Conservation (phyloP, 2,888 invertebrate species). For the Phlogophora meticulosa region DNA sequence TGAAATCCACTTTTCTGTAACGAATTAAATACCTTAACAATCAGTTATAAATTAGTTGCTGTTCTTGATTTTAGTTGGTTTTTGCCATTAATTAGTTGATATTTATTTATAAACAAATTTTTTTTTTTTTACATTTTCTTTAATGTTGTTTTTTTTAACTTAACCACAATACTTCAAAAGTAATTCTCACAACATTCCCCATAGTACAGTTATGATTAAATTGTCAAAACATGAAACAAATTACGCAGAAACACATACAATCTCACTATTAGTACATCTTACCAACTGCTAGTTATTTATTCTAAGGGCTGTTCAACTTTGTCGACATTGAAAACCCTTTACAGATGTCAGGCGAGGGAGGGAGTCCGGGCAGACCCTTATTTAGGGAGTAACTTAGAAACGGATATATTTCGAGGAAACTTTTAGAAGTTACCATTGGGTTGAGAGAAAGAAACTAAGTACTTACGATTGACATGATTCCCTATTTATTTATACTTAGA, state of each 20-base stretch:
- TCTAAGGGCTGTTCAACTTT: constrained; percentile 67
- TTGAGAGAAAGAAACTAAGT: constrained; percentile 60
- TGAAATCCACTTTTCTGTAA: too few relatives aligned
- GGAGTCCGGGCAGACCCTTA: constrained; percentile 69
- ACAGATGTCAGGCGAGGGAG: constrained; percentile 69
- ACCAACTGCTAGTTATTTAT: constrained; percentile 64
- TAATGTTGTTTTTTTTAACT: too few relatives aligned
- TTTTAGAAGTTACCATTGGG: constrained; percentile 60
- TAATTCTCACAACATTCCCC: background rate
- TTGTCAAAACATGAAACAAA: constrained; percentile 36
- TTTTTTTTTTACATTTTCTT: too few relatives aligned
- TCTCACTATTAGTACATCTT: constrained; percentile 26
- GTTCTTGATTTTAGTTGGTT: too few relatives aligned
- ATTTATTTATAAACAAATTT: too few relatives aligned
- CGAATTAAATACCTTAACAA: too few relatives aligned
- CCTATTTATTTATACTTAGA: background rate
- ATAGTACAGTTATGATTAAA: constrained; percentile 4
- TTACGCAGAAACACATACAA: constrained; percentile 30
- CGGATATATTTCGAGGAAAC: constrained; percentile 68
- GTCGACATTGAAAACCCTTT: constrained; percentile 79
- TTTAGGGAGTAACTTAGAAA: constrained; percentile 80
- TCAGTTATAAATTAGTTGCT: too few relatives aligned
- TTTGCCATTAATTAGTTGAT: too few relatives aligned
- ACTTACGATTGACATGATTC: constrained; percentile 41
- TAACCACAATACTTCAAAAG: too few relatives aligned